Evolutionary conservation across 2,888 invertebrate species (phyloP).

Genomic region (Aporophyla nigra): DNA sequence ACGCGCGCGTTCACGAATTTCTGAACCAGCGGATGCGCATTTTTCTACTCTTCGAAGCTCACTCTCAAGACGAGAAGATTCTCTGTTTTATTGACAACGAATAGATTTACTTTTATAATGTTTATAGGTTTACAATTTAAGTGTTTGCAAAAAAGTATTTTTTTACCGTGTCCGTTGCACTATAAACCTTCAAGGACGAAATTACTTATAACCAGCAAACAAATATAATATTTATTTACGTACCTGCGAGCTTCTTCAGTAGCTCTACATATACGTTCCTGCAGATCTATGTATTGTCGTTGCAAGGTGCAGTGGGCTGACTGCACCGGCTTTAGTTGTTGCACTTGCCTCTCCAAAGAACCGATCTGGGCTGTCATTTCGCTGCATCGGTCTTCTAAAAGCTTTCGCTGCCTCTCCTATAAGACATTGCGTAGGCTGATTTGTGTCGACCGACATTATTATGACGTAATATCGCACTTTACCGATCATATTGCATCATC

Average conservation of each 20-base stretch:
- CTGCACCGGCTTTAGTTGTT: constrained; percentile 80
- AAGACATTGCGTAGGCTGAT: constrained; percentile 25
- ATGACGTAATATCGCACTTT: constrained; percentile 17
- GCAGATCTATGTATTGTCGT: constrained; percentile 81
- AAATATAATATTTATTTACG: not conserved
- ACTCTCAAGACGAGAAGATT: constrained; percentile 79
- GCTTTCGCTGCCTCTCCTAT: constrained; percentile 82
- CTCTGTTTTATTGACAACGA: constrained; percentile 68
- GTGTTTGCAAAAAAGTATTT: not conserved
- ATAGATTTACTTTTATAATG: not conserved
- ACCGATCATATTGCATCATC: constrained; percentile 16
- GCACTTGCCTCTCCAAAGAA: constrained; percentile 78
- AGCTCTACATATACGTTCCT: constrained; percentile 77
- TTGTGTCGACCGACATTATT: not conserved
- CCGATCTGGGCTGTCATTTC: constrained; percentile 77
- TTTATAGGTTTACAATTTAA: too few species aligned
- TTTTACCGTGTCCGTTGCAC: too few species aligned
- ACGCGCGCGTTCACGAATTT: constrained; percentile 84
- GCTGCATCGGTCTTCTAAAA: constrained; percentile 81
- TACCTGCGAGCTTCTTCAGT: constrained; percentile 82
- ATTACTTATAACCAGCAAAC: too few species aligned
- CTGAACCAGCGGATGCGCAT: constrained; percentile 82
- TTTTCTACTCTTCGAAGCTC: constrained; percentile 84
- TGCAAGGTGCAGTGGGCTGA: constrained; percentile 75
- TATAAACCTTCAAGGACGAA: too few species aligned